These are phyloP conservation scores for Peromyscus eremicus DNA, from an alignment of 2,797 vertebrate genomes.

Conservation along the genomic window DNA sequence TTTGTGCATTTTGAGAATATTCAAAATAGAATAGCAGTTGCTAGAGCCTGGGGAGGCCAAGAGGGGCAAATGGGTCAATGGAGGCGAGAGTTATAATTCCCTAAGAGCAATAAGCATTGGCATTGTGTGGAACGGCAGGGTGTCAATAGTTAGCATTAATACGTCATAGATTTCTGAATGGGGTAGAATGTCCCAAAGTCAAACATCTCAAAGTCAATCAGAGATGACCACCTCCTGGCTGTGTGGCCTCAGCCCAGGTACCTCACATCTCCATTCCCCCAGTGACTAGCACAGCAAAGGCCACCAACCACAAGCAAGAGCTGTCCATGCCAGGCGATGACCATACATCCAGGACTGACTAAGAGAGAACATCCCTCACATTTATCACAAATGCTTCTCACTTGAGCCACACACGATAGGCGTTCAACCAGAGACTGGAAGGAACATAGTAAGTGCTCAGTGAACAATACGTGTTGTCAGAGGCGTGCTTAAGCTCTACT, in stretches of 20 bases:
- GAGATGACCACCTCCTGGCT: not conserved
- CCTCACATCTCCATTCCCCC: not conserved
- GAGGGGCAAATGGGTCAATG: no score
- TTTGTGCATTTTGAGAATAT: not conserved
- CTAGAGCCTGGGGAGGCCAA: not conserved
- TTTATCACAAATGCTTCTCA: not conserved
- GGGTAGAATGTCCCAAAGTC: not conserved
- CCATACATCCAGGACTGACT: not conserved
- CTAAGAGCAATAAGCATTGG: not conserved
- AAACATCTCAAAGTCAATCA: not conserved
- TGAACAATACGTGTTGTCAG: not conserved
- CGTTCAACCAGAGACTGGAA: not conserved
- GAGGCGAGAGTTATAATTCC: not conserved
- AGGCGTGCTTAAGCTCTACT: not conserved
- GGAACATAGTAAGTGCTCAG: not conserved
- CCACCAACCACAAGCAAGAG: not conserved
- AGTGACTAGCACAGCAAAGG: not conserved
- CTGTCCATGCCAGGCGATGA: no score
- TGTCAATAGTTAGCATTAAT: not conserved
- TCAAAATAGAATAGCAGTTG: not conserved
- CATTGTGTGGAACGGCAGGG: rapidly evolving
- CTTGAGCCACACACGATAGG: not conserved
- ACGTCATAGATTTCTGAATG: not conserved
- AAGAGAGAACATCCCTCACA: not conserved
- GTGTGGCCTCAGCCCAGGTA: not conserved